Conservation (phyloP, 2,113 vertebrate species). For the Apodemus speciosus region DNA sequence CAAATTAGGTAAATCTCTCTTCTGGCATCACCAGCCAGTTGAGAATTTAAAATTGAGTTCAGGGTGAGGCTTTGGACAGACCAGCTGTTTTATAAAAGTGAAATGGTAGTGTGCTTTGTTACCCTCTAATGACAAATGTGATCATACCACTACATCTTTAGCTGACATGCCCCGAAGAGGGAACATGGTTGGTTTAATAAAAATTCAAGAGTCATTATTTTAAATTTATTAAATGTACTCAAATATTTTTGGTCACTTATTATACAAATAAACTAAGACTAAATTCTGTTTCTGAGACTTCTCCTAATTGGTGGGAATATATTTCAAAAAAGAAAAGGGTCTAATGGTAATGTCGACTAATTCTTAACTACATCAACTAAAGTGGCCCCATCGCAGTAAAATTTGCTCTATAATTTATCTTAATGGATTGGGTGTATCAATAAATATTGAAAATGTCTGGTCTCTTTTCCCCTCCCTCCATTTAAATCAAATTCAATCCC, state of each 20-base stretch:
- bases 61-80: neutral
- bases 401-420: slow-evolving; percentile 77
- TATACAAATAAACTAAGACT: slow-evolving; percentile 28
- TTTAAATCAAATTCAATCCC: slow-evolving; percentile 76
- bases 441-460: slow-evolving; percentile 59
- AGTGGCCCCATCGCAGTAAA: slow-evolving; percentile 68
- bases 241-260: slow-evolving; percentile 50
- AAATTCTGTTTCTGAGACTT: slow-evolving; percentile 67
- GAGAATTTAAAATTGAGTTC: slow-evolving; percentile 82
- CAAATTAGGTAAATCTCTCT: slow-evolving; percentile 92
- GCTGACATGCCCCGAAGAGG: neutral
- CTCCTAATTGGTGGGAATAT: slow-evolving; percentile 74
- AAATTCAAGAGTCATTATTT: slow-evolving; percentile 36
- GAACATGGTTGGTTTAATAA: slow-evolving; percentile 8
- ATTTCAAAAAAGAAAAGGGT: slow-evolving; percentile 70
- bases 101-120: neutral
- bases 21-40: slow-evolving; percentile 93
- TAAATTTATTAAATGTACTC: slow-evolving; percentile 2
- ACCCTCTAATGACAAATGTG: neutral
- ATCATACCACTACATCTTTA: neutral
- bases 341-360: slow-evolving; percentile 71
- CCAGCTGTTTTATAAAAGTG: slow-evolving; percentile 2
- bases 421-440: slow-evolving; percentile 65
- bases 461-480: slow-evolving; percentile 47
- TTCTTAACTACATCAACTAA: slow-evolving; percentile 64